Evolutionary conservation across 2,888 invertebrate species (phyloP), one percentile per base, ranked within the genome.

Genomic region (Meloe dianella): DNA sequence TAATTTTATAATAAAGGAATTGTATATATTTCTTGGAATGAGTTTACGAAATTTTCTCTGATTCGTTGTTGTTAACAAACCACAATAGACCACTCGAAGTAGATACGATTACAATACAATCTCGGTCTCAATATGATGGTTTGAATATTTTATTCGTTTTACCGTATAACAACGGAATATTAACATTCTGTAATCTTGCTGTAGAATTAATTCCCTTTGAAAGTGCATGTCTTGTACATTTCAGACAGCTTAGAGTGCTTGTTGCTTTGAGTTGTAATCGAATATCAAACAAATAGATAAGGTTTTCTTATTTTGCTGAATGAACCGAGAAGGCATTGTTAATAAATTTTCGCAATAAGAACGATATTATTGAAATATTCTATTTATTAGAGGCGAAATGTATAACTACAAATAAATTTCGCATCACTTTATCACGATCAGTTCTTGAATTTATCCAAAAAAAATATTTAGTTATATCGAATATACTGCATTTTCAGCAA

Each of bases 91-190:
- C 71, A 73, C 70, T 69, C 61, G 65, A 64, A 69, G 65, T 64
- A 73, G 73, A 73, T 69, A 68, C 69, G 66, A 71, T 73, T 71
- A 69, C 69, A 70, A 69, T 70, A 71, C 71, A 66, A 69, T 22
- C 73, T 72, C 71, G 68, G 71, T 74, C 67, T 73, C 73, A 74
- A 74, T 75, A 74, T 74, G 73, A 74, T 69, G 73, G 72, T 73
- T 71, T 75, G 73, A 75, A 76, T 76, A 75, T 76, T 76, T 76
- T 73, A 76, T 74, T 72, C 75, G 70, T 74, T 71, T 75, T 74
- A 70, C 73, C 74, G 73, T 72, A 73, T 73, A 74, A 76, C 73
- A 75, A 72, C 71, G 65, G 73, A 76, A 72, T 74, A 73, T 75
- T 75, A 74, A 71, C 73, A 74, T 75, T 76, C 73, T 70, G 73